Base-by-base conservation (phyloP, 2,113 vertebrate species). In the Xiphias gladius region DNA sequence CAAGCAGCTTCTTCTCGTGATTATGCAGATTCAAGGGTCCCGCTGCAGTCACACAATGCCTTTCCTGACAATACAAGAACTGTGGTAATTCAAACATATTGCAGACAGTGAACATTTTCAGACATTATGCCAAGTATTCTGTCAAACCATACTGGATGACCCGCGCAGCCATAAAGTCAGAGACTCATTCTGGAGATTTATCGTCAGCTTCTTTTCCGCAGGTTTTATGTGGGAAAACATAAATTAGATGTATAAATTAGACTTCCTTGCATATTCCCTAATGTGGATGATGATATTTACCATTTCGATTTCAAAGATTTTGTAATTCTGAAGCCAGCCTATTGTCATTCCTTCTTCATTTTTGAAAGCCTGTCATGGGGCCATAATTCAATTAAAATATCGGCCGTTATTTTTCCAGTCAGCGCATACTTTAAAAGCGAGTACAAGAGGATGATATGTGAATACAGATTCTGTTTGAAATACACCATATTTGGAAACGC, bases 31-130 rank as follows among this genome's bases (percentile, higher is more conserved):
- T 92, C 84, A 90, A 85, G 78, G 76, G 59, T 65, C 68, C 84
- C 46, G 79, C 69, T 20, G 48, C 74, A 62, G 78, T 76, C 54
- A 26, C 82, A 87, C 83, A 78, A 78, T 76, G 73, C 66, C 68
- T 83, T 83, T 65, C 72, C 81, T 64, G 73, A 91, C 88, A 91
- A 82, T 75, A 86, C 80, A 55, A 67, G 77, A 80, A 63, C 83
- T 83, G 77, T 83, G 71, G 71, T 92, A 87, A 92, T 92, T 92
- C 86, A 90, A 85, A 89, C 81, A 85, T 88, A 92, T 85, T 85
- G 86, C 83, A 43, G 62, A 68, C 78, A 73, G 73, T 69, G 24
- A 88, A 65, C 83, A 88, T 80, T 87, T 86, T 90, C 89, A 82
- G 82, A 79, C 80, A 88, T 90, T 83, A 86, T 75, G 85, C 83